Base-by-base conservation (phyloP, 2,888 invertebrate species). In the Erynnis tages region DNA sequence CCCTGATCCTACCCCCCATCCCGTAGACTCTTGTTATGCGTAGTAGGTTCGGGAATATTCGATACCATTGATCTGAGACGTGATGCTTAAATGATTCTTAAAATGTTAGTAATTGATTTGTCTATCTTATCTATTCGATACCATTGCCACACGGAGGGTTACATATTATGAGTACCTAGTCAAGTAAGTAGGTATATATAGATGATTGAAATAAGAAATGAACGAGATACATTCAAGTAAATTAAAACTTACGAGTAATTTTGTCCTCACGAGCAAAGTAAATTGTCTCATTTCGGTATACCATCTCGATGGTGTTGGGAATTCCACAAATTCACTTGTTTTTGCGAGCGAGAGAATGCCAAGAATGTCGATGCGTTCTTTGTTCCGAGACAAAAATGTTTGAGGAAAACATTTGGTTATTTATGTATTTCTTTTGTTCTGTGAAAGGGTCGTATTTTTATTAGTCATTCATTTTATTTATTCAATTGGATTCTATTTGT, bases 1-100 rank as follows among this genome's bases (percentile, higher is more conserved):
- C 66, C 68, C 64, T 61, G 59, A 57, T 54, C 59, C 59, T 55
- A 32, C 34, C 58, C 58, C 57, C 25, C 27, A 45, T 35, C 17
- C 69, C 66, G 23, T 38, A 19, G 11, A 7, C 40, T 17, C 35
- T 35, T 45, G 7, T 11, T 4, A 30, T 10, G 17, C 3, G 16
- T 46, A 35, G n/a, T 35, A 6, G 11, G 21, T 25, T 19, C 4
- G 7, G 8, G 25, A 27, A 25, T 11, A 43, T 1, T 17, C 16
- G 16, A 23, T 7, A 23, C n/a, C 17, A 16, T 8, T 17, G 6
- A 17, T 8, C 23, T 2, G 8, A 23, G n/a, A n/a, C n/a, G n/a
- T n/a, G n/a, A n/a, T n/a, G n/a, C n/a, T n/a, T n/a, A n/a, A n/a
- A n/a, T n/a, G n/a, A n/a, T n/a, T n/a, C n/a, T n/a, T n/a, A n/a